A percentile compares a stretch with the other conserved stretches of the same genome.
Conservation (phyloP, 2,888 invertebrate species). For the Ligdia adustata region DNA sequence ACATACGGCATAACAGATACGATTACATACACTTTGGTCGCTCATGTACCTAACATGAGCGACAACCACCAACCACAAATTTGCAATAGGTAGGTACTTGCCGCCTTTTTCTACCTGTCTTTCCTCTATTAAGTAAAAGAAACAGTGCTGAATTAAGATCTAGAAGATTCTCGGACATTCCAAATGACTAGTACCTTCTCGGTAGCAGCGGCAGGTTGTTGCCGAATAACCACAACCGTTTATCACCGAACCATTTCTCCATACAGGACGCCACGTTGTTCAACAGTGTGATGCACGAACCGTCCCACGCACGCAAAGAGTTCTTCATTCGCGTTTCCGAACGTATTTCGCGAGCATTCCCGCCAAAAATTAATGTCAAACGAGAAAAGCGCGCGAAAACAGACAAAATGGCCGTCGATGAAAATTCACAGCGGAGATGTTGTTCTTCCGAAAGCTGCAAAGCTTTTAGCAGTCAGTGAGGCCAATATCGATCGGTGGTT, state of each 20-base stretch:
- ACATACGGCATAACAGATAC: no score
- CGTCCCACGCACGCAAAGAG: slow-evolving; percentile 48
- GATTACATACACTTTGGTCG: no score
- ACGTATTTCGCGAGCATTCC: slow-evolving; percentile 58
- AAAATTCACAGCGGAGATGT: slow-evolving; percentile 26
- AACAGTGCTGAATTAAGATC: no score
- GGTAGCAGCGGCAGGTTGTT: slow-evolving; percentile 94
- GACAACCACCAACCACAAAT: no score
- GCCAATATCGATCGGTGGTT: slow-evolving; percentile 74
- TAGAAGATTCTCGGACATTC: slow-evolving; percentile 1
- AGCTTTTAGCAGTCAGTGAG: slow-evolving; percentile 63
- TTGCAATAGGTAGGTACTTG: no score
- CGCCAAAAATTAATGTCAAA: slow-evolving; percentile 57
- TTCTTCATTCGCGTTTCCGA: slow-evolving; percentile 71
- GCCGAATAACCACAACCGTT: slow-evolving; percentile 95
- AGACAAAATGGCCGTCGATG: slow-evolving; percentile 19
- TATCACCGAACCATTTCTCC: slow-evolving; percentile 97
- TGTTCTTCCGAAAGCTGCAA: slow-evolving; percentile 57
- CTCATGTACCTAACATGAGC: no score
- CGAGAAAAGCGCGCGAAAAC: slow-evolving; percentile 37
- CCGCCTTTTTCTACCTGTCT: no score
- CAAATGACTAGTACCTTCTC: slow-evolving; percentile 86
- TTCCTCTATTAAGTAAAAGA: no score
- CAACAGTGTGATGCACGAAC: slow-evolving; percentile 68
- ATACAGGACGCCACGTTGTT: slow-evolving; percentile 86